These are phyloP conservation scores for Megathymus violae DNA, from an alignment of 1,140 invertebrate genomes.

Conservation along the genomic window DNA sequence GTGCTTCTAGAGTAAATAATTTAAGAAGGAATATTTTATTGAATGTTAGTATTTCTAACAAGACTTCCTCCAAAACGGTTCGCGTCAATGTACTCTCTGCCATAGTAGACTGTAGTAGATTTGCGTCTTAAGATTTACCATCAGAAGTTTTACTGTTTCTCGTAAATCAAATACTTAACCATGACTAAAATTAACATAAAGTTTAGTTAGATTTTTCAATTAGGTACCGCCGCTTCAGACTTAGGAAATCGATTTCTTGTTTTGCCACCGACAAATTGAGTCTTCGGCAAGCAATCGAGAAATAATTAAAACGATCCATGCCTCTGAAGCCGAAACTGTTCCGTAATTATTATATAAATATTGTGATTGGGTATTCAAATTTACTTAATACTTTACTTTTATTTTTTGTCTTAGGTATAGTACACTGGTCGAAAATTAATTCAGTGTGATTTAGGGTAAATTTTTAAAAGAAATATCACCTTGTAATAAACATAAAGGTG, in stretches of 20 bases:
- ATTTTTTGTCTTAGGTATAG: neutral
- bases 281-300: constrained; percentile 53
- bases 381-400: neutral
- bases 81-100: too few species aligned
- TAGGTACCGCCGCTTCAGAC: constrained; percentile 45
- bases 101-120: too few species aligned
- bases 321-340: constrained; percentile 29
- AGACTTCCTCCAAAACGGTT: too few species aligned
- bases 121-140: too few species aligned
- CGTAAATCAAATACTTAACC: constrained; percentile 38
- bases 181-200: constrained; percentile 51
- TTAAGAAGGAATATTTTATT: neutral
- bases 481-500: neutral
- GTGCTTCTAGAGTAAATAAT: neutral
- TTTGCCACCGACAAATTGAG: constrained; percentile 54
- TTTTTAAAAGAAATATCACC: neutral
- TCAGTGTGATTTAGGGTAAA: neutral
- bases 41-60: too few species aligned
- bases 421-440: neutral
- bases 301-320: constrained; percentile 50
- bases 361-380: constrained; percentile 4
- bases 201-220: constrained; percentile 65
- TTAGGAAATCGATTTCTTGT: constrained; percentile 53
- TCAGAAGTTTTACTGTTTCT: neutral
- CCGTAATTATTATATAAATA: constrained; percentile 28